Evolutionary conservation across 2,113 vertebrate species (phyloP).

Genomic region (Sakesphorus luctuosus): DNA sequence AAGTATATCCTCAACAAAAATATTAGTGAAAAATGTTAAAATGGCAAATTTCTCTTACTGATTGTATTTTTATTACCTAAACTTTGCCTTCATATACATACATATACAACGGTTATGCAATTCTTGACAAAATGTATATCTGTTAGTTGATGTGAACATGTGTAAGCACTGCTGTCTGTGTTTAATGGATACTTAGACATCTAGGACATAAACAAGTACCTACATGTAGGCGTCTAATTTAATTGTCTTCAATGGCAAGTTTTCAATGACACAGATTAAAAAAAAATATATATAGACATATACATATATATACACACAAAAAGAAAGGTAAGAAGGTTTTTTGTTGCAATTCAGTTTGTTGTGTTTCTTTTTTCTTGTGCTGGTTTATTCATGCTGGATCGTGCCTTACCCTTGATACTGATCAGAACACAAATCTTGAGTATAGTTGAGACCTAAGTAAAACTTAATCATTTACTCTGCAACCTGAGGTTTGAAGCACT

Average conservation of each 20-base stretch:
- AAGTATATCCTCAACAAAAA: not conserved
- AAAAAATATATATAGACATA: too few relatives aligned
- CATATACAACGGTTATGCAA: not conserved
- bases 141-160: not conserved
- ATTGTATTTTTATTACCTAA: not conserved
- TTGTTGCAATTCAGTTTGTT: not conserved
- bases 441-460: not conserved
- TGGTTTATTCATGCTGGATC: not conserved
- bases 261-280: too few relatives aligned
- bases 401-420: not conserved
- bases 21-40: not conserved
- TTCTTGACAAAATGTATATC: not conserved
- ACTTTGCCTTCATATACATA: not conserved
- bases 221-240: not conserved
- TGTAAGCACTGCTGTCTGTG: not conserved
- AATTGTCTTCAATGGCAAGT: not conserved
- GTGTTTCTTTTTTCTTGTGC: not conserved
- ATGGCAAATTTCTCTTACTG: not conserved
- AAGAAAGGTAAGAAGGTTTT: not conserved
- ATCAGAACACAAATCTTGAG: not conserved
- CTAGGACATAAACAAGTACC: not conserved
- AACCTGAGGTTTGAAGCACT: not conserved
- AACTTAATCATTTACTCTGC: not conserved
- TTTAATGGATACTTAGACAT: not conserved
- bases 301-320: too few relatives aligned